Evolutionary conservation across 2,888 invertebrate species (phyloP).

Genomic region (Lasioglossum villosulum): DNA sequence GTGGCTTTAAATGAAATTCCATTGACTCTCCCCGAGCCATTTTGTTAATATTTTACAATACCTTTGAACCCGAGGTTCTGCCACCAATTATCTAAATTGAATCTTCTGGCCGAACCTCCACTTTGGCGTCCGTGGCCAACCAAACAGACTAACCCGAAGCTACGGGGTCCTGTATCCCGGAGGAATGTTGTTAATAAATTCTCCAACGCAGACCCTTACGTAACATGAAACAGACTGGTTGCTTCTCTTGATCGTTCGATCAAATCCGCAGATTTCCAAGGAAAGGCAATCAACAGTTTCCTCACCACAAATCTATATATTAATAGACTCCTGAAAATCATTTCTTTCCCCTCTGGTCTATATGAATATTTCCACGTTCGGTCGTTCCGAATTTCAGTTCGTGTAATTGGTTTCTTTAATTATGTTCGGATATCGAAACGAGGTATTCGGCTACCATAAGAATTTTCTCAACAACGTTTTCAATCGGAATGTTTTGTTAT

Average conservation of each 20-base stretch:
- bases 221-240: neutral
- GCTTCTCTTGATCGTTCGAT: neutral
- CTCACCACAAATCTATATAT: neutral
- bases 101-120: conserved; percentile 3
- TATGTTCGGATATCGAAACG: neutral
- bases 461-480: neutral
- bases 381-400: neutral
- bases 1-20: neutral
- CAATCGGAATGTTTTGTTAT: neutral
- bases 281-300: neutral
- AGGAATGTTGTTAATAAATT: conserved; percentile 12
- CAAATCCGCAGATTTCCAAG: neutral
- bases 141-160: neutral
- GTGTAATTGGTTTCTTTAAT: neutral
- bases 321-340: neutral
- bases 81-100: conserved; percentile 21
- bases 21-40: neutral
- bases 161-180: neutral
- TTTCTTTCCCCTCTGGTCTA: neutral
- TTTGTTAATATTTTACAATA: conserved; percentile 12
- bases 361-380: neutral
- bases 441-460: neutral
- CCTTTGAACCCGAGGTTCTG: neutral
- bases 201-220: neutral
- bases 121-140: neutral